Base-by-base conservation (phyloP, 2,888 invertebrate genomes). In the Philaethria dido region DNA sequence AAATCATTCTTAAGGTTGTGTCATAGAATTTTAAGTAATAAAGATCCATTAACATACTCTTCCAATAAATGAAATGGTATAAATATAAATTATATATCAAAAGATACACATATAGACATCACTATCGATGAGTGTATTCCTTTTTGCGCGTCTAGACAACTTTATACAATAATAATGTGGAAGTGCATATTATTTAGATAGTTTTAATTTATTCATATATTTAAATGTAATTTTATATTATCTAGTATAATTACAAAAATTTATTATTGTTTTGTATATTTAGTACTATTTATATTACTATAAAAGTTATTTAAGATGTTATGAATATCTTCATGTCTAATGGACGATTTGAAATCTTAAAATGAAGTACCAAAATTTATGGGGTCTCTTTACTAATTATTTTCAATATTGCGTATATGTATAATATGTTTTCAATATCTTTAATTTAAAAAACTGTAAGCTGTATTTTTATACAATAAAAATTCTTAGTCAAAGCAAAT, bases 1-100 rank as follows among this genome's bases (percentile, higher is more conserved):
- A 55, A 55, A 55, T 36, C 1, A 20, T 55, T 50, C 33, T 39
- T 66, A 57, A 48, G 66, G 66, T 67, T 67, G 66, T 67, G 66
- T 57, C 44, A 39, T 62, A 62, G 50, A 48, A 33, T 45, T 3
- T 39, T 39, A 62, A 42, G 16, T 16, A 29, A 29, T 45, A 50
- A n/a, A 18, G 4, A 57, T 16, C 4, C 4, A n/a, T 16, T 25
- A 48, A 33, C 11, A 16, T 62, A 48, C 22, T 62, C 36, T 48
- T 62, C 48, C 48, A 48, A 20, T 48, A 16, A 48, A 48, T 22
- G 9, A 36, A 20, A 36, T 48, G 20, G 22, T 33, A 33, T 29
- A 55, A 0, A 47, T 45, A 45, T 29, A 48, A 22, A 48, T 33
- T 45, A 45, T 61, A 48, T 20, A 33, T 14, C 14, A 36, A 20